A percentile compares a stretch with the other conserved stretches of the same genome.
Evolutionary conservation across 1,140 invertebrate species (phyloP).

Genomic region (Eumaeus atala): DNA sequence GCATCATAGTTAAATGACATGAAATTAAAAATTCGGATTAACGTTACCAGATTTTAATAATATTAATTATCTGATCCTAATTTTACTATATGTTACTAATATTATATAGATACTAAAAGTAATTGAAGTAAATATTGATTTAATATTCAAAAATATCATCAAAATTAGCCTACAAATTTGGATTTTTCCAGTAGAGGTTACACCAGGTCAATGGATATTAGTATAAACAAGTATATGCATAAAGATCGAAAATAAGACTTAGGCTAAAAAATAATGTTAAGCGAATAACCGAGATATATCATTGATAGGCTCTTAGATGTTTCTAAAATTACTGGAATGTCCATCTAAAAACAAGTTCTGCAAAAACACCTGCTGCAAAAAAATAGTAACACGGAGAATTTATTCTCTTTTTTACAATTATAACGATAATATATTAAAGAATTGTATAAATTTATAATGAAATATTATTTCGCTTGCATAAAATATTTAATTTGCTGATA

Average conservation of each 20-base stretch:
- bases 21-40: too few relatives aligned
- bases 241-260: slow-evolving; percentile 2
- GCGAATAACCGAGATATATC: neutral
- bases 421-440: slow-evolving; percentile 10
- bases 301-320: slow-evolving; percentile 7
- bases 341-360: slow-evolving; percentile 12
- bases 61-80: too few relatives aligned
- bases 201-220: neutral
- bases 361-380: slow-evolving; percentile 14
- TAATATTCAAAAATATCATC: neutral
- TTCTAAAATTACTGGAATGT: slow-evolving; percentile 14
- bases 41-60: too few relatives aligned
- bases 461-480: neutral
- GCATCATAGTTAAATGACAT: too few relatives aligned
- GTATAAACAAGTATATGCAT: neutral
- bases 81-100: too few relatives aligned
- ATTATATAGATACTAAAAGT: too few relatives aligned
- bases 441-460: neutral
- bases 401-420: slow-evolving; percentile 14
- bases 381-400: slow-evolving; percentile 13
- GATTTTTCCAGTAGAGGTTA: neutral
- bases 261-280: neutral
- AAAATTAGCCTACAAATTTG: neutral
- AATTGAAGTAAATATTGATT: too few relatives aligned
- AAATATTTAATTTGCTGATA: slow-evolving; percentile 4